Percentiles rank a stretch among this genome's conserved stretches.
phyloP scores from a whole-genome alignment of 2,888 invertebrate species.

The Chrysodeixis includens region DNA sequence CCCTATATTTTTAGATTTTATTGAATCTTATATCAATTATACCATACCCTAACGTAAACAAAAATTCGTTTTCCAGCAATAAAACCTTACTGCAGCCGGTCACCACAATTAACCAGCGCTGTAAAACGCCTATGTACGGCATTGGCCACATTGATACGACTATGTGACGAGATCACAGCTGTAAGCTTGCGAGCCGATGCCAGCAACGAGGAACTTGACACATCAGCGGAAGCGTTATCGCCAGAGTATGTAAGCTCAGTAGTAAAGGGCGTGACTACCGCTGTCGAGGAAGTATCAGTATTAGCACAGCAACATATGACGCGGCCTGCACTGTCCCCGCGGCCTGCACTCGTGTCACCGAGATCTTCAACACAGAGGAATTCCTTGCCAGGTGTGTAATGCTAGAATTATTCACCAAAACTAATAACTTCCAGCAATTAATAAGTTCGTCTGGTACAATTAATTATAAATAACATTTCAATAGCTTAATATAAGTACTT shows the following conservation, averaged over 20 bases:
- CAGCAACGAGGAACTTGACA: conserved; percentile 77
- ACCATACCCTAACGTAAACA: no score
- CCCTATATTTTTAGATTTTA: background rate
- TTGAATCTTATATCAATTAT: background rate
- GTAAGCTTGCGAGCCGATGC: conserved; percentile 91
- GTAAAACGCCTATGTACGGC: conserved; percentile 96
- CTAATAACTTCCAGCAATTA: conserved; percentile 38
- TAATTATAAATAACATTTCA: no score
- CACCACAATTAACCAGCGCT: conserved; percentile 93
- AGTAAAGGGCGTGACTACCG: conserved; percentile 80
- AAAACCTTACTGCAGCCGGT: conserved; percentile 87
- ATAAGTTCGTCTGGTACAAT: no score
- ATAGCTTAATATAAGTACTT: conserved; percentile 5
- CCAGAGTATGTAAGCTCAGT: conserved; percentile 82
- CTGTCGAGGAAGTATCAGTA: conserved; percentile 89
- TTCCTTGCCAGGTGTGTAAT: conserved; percentile 81
- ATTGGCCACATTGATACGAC: conserved; percentile 95
- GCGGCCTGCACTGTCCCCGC: conserved; percentile 85
- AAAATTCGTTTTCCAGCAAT: conserved; percentile 77
- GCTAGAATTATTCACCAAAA: conserved; percentile 35
- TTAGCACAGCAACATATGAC: conserved; percentile 95
- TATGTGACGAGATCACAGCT: conserved; percentile 96
- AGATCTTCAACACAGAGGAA: conserved; percentile 86
- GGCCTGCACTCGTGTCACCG: conserved; percentile 83
- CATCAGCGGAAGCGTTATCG: conserved; percentile 76